Evolutionary conservation across 1,140 invertebrate genomes (phyloP), one percentile per base, ranked within the genome.

Genomic region (Drosophila ogumai): DNA sequence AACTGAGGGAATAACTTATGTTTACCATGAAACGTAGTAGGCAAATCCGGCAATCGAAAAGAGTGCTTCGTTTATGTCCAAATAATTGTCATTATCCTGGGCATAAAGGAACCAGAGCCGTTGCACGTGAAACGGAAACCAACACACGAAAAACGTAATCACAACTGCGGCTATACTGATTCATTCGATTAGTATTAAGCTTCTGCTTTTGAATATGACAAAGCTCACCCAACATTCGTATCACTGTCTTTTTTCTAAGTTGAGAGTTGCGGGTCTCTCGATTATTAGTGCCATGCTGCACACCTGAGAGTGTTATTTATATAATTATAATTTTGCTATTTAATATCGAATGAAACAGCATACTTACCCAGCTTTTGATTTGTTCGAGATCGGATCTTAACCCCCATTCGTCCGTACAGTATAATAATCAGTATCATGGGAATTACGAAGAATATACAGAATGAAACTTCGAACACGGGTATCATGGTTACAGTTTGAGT

Each of bases 101-200:
- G 94, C 95, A 90, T 97, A 96, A 22, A 96, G 94, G 81, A 95
- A 96, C 79, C 97, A 94, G 52, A 98, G 92, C 3, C 97, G 94
- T 92, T 99, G 99, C 34, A 96, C 95, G 92, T 99, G 98, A 93
- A 99, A 99, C 17, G 98, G 98, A 1, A 97, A 97, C 98, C 98
- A 99, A 93, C 98, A 99, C 3, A 99, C 93, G 93, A 99, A 99
- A 93, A 99, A 99, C n/a, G 97, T 96, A 3, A 99, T 94, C 6
- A 99, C 98, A 5, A 99, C 98, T 3, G 97, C 97, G 82, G 97
- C 98, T 99, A 94, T 54, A 47, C 43, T 76, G 22, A 52, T 46
- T n/a, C n/a, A 54, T 46, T 6, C 17, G 1, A 32, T 40, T 22
- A 50, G 38, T 25, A 43, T 38, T 25, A 10, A 15, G 6, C 15